Base-by-base conservation (phyloP, 2,797 vertebrate genomes). In the Periparus ater region DNA sequence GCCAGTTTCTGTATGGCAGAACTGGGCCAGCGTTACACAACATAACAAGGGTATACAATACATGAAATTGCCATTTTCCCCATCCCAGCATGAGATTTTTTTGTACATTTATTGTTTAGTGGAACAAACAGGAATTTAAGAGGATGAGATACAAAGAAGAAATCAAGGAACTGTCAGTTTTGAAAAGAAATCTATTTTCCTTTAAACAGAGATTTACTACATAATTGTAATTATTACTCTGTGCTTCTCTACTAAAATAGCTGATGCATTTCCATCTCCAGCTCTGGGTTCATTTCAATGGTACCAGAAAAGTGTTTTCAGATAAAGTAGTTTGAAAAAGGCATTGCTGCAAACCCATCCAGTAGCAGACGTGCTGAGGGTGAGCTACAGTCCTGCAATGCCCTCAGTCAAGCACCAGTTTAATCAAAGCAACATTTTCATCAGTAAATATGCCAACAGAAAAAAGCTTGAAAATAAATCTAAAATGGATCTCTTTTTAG, bases 111-210 rank as follows among this genome's bases (percentile, higher is more conserved):
- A 79, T 42, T 53, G 40, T 60, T 88, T 38, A 84, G 61, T 40
- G 42, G 34, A 94, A 91, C 25, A 86, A 91, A 93, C 20, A 71
- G 50, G 75, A 89, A 85, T 74, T 81, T 65, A 82, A 91, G 34
- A 76, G 38, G 34, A 71, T 77, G 42, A 74, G 42, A 85, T 17
- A 68, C 21, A 80, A 76, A 85, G 60, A 85, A 82, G 32, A 74
- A 91, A 93, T 74, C 36, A 65, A 83, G 34, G 29, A 91, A 54
- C 38, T 83, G 65, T 44, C 66, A 91, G 38, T 48, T 85, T 63
- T 63, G 36, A 83, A 90, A 89, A 78, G 10, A 92, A 87, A 77
- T 77, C 54, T 36, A 62, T 80, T 51, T 79, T 85, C 66, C 83
- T 63, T 84, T 91, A 94, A 84, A 54, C 6, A 73, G 60, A 71